Conservation (phyloP, 2,888 invertebrate genomes). For the Drosophila putrida region DNA sequence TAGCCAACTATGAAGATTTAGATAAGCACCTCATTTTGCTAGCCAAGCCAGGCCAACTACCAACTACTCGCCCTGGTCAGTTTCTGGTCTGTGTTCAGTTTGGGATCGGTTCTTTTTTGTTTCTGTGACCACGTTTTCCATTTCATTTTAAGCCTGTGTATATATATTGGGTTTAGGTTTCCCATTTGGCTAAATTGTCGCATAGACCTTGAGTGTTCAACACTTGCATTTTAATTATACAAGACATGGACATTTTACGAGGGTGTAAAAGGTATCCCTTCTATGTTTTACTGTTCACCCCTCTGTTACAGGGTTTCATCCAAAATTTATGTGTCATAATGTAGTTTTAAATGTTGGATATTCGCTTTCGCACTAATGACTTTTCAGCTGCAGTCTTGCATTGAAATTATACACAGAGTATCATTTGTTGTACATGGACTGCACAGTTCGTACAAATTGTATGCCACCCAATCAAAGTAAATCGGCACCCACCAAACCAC, state of each 20-base stretch:
- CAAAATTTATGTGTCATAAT: conserved; percentile 62
- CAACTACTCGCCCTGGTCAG: conserved; percentile 29
- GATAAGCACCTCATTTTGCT: conserved; percentile 84
- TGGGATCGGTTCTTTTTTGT: conserved; percentile 15
- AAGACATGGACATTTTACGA: conserved; percentile 48
- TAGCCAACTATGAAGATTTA: conserved; percentile 86
- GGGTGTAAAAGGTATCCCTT: conserved; percentile 56
- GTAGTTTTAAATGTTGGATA: conserved; percentile 69
- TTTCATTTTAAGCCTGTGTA: conserved; percentile 64
- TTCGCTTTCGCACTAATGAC: conserved; percentile 46
- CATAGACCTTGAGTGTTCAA: conserved; percentile 66
- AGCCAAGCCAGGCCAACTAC: conserved; percentile 29
- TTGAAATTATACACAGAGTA: conserved; percentile 47
- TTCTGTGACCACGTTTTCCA: conserved; percentile 64
- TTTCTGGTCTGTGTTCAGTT: conserved; percentile 15
- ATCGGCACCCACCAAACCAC: conserved; percentile 64
- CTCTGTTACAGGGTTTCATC: conserved; percentile 2
- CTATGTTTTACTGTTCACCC: neutral
- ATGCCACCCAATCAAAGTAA: conserved; percentile 61
- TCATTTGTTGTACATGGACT: conserved; percentile 36
- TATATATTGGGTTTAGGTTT: conserved; percentile 30
- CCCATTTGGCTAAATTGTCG: conserved; percentile 74
- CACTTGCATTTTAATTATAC: conserved; percentile 64
- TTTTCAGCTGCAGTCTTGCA: conserved; percentile 25
- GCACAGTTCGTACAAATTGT: conserved; percentile 65